Evolutionary conservation across 2,888 invertebrate genomes (phyloP).

Genomic region (Coenonympha arcania): DNA sequence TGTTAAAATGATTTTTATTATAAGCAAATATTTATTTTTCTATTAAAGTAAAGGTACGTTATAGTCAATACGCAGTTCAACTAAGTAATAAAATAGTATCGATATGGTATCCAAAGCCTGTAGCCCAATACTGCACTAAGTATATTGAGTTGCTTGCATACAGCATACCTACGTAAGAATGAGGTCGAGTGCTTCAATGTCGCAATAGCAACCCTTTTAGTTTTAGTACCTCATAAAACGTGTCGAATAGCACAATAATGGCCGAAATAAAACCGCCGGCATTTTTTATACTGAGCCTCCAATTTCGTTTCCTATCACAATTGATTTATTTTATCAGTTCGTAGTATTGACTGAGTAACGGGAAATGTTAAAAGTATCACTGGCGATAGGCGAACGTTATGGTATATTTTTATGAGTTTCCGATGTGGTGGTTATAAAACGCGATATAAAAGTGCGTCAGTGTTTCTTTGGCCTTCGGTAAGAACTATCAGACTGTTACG

Average conservation of each 20-base stretch:
- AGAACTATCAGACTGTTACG: conserved; percentile 25
- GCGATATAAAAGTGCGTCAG: conserved; percentile 54
- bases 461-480: conserved; percentile 39
- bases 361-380: conserved; percentile 17
- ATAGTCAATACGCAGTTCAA: too few relatives aligned
- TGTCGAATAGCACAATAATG: conserved; percentile 46
- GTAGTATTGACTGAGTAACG: conserved; percentile 11
- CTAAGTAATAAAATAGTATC: background rate
- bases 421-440: conserved; percentile 53
- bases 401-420: conserved; percentile 55
- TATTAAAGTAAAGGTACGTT: too few relatives aligned
- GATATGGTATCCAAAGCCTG: conserved; percentile 6
- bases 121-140: conserved; percentile 18
- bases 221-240: conserved; percentile 63
- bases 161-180: conserved; percentile 15
- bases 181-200: conserved; percentile 53
- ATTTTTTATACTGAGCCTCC: conserved; percentile 30
- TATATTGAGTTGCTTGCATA: conserved; percentile 24
- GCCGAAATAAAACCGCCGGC: conserved; percentile 40
- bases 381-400: conserved; percentile 22
- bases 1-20: too few relatives aligned
- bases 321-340: conserved; percentile 13
- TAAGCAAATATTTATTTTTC: too few relatives aligned
- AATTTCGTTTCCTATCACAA: conserved; percentile 18
- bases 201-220: conserved; percentile 65